phyloP scores from a whole-genome alignment of 2,888 invertebrate genomes.

The Sarcophaga carnaria region DNA sequence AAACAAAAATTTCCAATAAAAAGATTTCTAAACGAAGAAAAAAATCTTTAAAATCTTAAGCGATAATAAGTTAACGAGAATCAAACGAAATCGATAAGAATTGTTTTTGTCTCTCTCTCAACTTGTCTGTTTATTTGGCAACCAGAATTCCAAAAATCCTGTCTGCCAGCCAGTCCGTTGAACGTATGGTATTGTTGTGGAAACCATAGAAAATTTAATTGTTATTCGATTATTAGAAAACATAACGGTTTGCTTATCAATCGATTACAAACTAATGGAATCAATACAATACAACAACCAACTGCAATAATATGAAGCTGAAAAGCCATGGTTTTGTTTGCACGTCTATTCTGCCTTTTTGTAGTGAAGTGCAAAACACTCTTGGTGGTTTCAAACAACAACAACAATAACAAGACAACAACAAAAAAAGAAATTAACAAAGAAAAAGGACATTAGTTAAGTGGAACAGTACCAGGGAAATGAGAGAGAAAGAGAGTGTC shows the following conservation, averaged over 20 bases:
- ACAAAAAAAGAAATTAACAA: neutral
- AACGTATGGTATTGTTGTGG: neutral
- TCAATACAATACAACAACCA: neutral
- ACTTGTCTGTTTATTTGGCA: neutral
- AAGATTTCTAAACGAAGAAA: too few relatives aligned
- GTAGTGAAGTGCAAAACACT: constrained; percentile 22
- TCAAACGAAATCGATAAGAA: neutral
- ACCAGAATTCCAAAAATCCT: constrained; percentile 36
- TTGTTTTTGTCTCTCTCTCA: neutral
- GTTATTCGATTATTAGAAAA: constrained; percentile 62
- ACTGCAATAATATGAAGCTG: neutral
- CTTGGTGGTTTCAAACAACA: constrained; percentile 22
- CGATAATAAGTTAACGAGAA: too few relatives aligned
- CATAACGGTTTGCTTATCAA: constrained; percentile 51
- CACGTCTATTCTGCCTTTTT: neutral
- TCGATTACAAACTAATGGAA: constrained; percentile 20
- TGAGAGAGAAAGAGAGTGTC: neutral
- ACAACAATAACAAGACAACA: neutral
- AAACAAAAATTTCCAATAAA: too few relatives aligned
- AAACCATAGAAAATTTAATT: constrained; percentile 64
- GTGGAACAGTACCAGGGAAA: constrained; percentile 24
- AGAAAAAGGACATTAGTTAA: constrained; percentile 42
- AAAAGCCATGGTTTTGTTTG: constrained; percentile 13
- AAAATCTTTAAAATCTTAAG: too few relatives aligned
- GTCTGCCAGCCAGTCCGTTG: neutral